phyloP scores from a whole-genome alignment of 2,797 vertebrate genomes.

The Ctenochaetus hawaiiensis region DNA sequence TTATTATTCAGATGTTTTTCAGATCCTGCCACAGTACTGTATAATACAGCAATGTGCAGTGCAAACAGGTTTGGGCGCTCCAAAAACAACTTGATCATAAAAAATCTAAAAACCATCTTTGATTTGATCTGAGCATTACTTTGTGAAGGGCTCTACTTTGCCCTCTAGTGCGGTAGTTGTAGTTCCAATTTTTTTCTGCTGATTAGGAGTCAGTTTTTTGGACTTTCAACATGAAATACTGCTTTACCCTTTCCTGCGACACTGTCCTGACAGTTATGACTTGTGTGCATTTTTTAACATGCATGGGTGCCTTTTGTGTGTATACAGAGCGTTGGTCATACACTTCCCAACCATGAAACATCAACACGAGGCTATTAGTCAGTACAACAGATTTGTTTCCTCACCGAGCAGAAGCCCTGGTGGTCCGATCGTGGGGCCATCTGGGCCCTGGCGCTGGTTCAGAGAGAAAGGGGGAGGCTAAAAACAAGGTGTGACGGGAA shows the following conservation, averaged over 20 bases:
- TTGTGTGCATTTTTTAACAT: slow-evolving; percentile 41
- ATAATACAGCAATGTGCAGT: slow-evolving; percentile 26
- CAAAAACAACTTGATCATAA: slow-evolving; percentile 57
- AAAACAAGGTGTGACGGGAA: slow-evolving; percentile 88
- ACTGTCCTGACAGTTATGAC: slow-evolving; percentile 42
- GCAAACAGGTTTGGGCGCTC: slow-evolving; percentile 29
- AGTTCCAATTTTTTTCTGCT: not conserved
- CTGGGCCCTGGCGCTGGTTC: slow-evolving; percentile 75
- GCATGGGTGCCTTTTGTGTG: slow-evolving; percentile 47
- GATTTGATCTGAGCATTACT: slow-evolving; percentile 31
- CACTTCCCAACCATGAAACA: slow-evolving; percentile 69
- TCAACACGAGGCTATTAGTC: slow-evolving; percentile 78
- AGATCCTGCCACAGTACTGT: slow-evolving; percentile 41
- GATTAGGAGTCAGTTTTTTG: slow-evolving; percentile 4
- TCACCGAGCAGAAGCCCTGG: slow-evolving; percentile 66
- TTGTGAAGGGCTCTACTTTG: slow-evolving; percentile 12
- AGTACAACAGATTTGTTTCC: slow-evolving; percentile 79
- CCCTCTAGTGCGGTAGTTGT: not conserved
- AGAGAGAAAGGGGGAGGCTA: slow-evolving; percentile 60
- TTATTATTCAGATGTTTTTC: slow-evolving; percentile 65
- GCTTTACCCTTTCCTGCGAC: slow-evolving; percentile 1
- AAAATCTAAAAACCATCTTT: slow-evolving; percentile 44
- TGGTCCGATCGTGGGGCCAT: slow-evolving; percentile 73
- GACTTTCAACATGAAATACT: not conserved
- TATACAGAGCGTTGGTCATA: slow-evolving; percentile 51